Evolutionary conservation across 30 jellyfish, hydroid and myxozoan genomes (phyloP), one percentile per base, ranked within the genome.

Genomic region (Euphysa ruthae): DNA sequence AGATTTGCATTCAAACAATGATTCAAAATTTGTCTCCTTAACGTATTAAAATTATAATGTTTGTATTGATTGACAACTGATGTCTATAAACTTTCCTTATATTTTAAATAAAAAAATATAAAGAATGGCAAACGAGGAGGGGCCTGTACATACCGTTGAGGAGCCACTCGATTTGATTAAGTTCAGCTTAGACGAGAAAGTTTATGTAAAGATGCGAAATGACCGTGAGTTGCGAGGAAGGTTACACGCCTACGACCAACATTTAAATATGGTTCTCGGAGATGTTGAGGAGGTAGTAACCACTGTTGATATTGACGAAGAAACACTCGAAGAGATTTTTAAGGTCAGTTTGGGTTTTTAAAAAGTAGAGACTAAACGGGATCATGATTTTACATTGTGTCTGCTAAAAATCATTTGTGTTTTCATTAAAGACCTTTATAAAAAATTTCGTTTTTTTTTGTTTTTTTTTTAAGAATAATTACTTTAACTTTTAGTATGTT

Each of bases 241-340:
- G 34, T 43, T 88, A 43, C 97, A 88, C 55, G 99, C 99, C 3
- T 90, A 81, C 61, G 99, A 90, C 51, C 99, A 90, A 65, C 99
- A 90, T 66, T 61, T 90, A 61, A 90, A 90, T 72, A 82, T 90
- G 99, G 81, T 90, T 31, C 95, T 90, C 77, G 99, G 99, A 0
- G 99, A 90, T 35, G 99, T 90, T 6, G 99, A 90, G 55, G 99
- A 90, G 62, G 63, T 81, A 32, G 71, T 90, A 6, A 90, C 95
- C 31, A 81, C 92, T 2, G 99, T 90, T 32, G 99, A 90, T 78
- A 74, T 90, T 26, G 99, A 90, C 61, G 95, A 82, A 21, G 99
- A 90, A 82, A 90, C 99, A 1, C 56, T 88, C 32, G 99, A 90
- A 62, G 99, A 90, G 60, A 82, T 90, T 0, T 82, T 90, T 51